These are phyloP conservation scores for Scalopus aquaticus DNA, from an alignment of 2,113 vertebrate species.

Conservation along the genomic window DNA sequence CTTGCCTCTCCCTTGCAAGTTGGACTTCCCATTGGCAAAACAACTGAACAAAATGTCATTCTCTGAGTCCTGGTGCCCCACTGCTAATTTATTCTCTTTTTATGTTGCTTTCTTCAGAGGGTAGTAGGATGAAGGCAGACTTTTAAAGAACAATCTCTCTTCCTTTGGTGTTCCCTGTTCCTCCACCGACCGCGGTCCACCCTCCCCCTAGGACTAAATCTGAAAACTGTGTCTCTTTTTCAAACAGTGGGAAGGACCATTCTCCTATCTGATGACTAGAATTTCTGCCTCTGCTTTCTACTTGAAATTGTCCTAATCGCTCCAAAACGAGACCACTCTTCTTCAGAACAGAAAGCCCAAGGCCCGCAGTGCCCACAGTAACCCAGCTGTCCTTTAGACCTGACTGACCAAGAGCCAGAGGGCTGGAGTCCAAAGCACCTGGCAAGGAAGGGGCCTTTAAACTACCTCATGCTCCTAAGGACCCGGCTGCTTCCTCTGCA, in stretches of 20 bases:
- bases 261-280: constrained; percentile 18
- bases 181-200: background rate
- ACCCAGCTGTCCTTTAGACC: background rate
- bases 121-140: background rate
- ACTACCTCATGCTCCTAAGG: constrained; percentile 69
- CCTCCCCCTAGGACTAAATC: background rate
- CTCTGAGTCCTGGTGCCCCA: constrained; percentile 30
- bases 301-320: constrained; percentile 7
- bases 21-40: constrained; percentile 50
- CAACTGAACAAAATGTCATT: background rate
- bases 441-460: constrained; percentile 38
- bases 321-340: constrained; percentile 19
- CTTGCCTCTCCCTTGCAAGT: background rate
- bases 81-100: constrained; percentile 51
- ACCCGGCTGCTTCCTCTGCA: constrained; percentile 50
- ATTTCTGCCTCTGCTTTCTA: background rate
- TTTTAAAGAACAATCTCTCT: background rate
- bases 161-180: background rate
- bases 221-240: background rate
- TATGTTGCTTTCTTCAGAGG: constrained; percentile 33
- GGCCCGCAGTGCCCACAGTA: background rate
- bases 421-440: constrained; percentile 38
- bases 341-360: constrained; percentile 14
- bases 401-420: background rate
- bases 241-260: background rate